Conservation (phyloP, 2,888 invertebrate species). For the Andrena chrysosceles region DNA sequence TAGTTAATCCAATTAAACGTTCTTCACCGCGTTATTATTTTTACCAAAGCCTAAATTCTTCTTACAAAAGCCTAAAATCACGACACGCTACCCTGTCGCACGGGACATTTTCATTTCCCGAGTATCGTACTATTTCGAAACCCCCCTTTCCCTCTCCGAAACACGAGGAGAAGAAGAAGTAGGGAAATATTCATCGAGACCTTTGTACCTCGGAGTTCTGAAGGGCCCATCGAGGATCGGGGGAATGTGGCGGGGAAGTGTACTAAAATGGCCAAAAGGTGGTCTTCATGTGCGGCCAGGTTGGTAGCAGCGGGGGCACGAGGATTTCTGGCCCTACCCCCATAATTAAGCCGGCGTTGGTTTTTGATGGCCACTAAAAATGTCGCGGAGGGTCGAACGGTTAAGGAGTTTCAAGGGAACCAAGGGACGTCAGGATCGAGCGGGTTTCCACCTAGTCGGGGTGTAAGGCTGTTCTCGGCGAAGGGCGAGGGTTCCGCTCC, state of each 20-base stretch:
- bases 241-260: constrained; percentile 20
- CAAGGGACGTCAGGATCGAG: constrained; percentile 54
- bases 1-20: no score
- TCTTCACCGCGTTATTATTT: no score
- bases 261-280: constrained; percentile 32
- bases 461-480: constrained; percentile 13
- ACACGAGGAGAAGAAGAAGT: neutral
- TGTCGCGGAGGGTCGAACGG: constrained; percentile 83
- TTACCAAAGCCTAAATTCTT: neutral
- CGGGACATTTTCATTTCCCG: neutral
- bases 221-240: constrained; percentile 43
- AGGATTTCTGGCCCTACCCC: constrained; percentile 72
- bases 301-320: constrained; percentile 14
- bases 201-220: constrained; percentile 29
- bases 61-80: neutral
- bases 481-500: neutral
- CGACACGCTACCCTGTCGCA: neutral
- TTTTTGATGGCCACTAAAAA: constrained; percentile 85
- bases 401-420: constrained; percentile 79
- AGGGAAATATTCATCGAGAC: constrained; percentile 36
- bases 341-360: constrained; percentile 83
- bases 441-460: constrained; percentile 4
- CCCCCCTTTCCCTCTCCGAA: neutral
- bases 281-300: constrained; percentile 11
- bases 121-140: neutral